Evolutionary conservation across 2,888 invertebrate genomes (phyloP), one percentile per base, ranked within the genome.

Genomic region (Reticulitermes lucifugus): DNA sequence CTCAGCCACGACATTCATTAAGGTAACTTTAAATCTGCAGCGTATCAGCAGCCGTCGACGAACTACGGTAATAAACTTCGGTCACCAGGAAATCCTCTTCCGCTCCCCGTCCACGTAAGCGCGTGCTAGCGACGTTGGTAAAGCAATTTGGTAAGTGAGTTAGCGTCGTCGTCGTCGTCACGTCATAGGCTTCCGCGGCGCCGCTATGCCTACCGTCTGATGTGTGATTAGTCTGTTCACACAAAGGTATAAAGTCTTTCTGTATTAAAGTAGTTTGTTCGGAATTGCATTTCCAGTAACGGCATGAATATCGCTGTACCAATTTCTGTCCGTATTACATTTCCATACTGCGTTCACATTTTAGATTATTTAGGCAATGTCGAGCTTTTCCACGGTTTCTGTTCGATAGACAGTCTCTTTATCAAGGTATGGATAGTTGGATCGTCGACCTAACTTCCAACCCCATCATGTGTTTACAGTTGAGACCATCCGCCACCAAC

Each of bases 121-220:
- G 25, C 77, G 46, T 51, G 77, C 43, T 77, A 22, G 46, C 73
- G 35, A 73, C 41, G 35, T 73, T 73, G 35, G 73, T 73, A 73
- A 70, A 51, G 79, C 84, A 79, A 84, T 84, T 84, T 80, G 80
- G 46, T 84, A 84, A 84, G 80, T 84, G 81, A 84, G 73, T 84
- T 81, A 81, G 81, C 46, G 51, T 55, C 79, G 51, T 79, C 25
- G 55, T 59, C 21, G 35, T 35, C 35, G 35, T 55, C 55, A 12
- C 46, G 25, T 65, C 65, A 65, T 65, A 60, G 60, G 21, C 60
- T 60, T 21, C 46, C 65, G 79, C 75, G 80, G 84, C 80, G 84
- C 79, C 84, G 71, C 55, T 60, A 60, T 59, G 83, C 83, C 83
- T 83, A 77, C 35, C 83, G 60, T 83, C 77, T 77, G 59, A 83